These are phyloP conservation scores for Gymnoscelis rufifasciata DNA, from an alignment of 2,888 invertebrate genomes.

Conservation along the genomic window DNA sequence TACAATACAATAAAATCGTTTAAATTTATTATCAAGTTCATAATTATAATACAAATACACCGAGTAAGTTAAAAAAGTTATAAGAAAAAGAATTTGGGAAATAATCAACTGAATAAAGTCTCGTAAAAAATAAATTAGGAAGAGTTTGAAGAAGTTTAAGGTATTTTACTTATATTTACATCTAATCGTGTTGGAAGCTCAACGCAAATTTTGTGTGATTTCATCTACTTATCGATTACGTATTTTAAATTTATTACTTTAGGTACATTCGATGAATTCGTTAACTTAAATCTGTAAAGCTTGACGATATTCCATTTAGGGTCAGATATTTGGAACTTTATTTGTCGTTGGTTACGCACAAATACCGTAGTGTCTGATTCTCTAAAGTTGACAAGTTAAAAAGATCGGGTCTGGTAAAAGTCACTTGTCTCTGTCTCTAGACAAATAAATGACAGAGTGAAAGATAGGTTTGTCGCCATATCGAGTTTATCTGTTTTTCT, in stretches of 20 bases:
- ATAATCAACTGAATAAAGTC: neutral
- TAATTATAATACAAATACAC: neutral
- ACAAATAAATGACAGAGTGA: too few species aligned
- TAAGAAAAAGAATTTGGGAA: neutral
- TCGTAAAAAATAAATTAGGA: conserved; percentile 5
- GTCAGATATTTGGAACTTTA: neutral
- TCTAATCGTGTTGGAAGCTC: conserved; percentile 81
- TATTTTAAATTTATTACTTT: conserved; percentile 35
- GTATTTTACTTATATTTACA: conserved; percentile 59
- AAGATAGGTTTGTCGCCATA: too few species aligned
- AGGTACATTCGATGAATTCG: conserved; percentile 35
- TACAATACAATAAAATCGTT: too few species aligned
- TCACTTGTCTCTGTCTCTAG: too few species aligned
- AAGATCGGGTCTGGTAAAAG: too few species aligned
- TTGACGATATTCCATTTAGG: conserved; percentile 12
- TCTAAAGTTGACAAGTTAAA: too few species aligned
- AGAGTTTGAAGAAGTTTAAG: conserved; percentile 15
- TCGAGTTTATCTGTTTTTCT: too few species aligned
- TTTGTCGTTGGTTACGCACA: too few species aligned
- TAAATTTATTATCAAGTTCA: neutral
- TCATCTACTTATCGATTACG: conserved; percentile 53
- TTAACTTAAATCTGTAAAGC: conserved; percentile 16
- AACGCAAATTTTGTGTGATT: conserved; percentile 77
- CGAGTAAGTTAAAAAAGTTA: neutral
- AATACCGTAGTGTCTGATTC: too few species aligned